Percentiles rank a stretch among this genome's conserved stretches.
These are phyloP conservation scores for Erannis defoliaria DNA, from an alignment of 2,888 invertebrate species.

Conservation along the genomic window DNA sequence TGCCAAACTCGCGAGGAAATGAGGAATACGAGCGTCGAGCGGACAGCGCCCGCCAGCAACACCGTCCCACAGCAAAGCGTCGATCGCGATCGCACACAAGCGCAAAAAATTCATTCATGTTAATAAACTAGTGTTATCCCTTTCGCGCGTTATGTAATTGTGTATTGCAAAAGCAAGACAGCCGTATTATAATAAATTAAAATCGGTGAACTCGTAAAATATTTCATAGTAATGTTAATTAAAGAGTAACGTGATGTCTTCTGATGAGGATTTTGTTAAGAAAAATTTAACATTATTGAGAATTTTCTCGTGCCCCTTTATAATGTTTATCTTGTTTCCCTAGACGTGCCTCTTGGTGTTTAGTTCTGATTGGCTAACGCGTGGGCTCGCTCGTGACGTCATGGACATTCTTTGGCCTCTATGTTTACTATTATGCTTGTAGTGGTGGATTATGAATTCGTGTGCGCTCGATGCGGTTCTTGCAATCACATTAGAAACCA, in stretches of 20 bases:
- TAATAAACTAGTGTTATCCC: constrained; percentile 74
- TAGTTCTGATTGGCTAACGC: constrained; percentile 81
- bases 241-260: constrained; percentile 5
- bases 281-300: neutral
- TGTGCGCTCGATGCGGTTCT: constrained; percentile 32
- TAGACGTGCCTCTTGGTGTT: constrained; percentile 87
- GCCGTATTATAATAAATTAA: constrained; percentile 34
- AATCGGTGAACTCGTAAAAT: constrained; percentile 10
- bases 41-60: constrained; percentile 47
- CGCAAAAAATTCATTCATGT: constrained; percentile 81
- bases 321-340: constrained; percentile 68
- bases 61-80: constrained; percentile 61
- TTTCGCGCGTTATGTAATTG: constrained; percentile 54
- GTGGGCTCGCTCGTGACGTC: constrained; percentile 86
- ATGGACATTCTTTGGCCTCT: constrained; percentile 77
- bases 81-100: constrained; percentile 64
- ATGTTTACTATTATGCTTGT: constrained; percentile 71
- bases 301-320: constrained; percentile 12
- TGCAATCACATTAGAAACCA: constrained; percentile 29
- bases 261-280: neutral
- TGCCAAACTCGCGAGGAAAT: constrained; percentile 73
- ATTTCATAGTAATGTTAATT: neutral
- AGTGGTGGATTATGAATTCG: constrained; percentile 46
- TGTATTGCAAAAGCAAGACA: constrained; percentile 51
- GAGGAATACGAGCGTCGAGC: constrained; percentile 64